A percentile compares a stretch with the other conserved stretches of the same genome.
Conservation (phyloP, 2,888 invertebrate genomes). For the Caenorhabditis virilis region DNA sequence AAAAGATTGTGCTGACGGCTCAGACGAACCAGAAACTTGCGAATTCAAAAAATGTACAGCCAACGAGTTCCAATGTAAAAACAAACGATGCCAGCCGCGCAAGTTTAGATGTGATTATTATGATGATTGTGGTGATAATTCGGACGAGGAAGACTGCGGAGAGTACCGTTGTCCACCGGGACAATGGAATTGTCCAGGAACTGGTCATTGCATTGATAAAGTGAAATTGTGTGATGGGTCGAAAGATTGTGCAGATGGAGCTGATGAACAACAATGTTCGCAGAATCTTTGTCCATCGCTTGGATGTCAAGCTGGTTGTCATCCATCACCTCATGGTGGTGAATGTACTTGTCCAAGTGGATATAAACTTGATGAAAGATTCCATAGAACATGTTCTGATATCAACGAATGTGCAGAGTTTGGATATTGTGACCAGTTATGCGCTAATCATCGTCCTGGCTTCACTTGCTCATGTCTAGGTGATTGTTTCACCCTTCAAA, state of each 20-base stretch:
- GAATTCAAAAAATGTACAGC: constrained; percentile 67
- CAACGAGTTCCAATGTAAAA: constrained; percentile 68
- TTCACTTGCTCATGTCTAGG: constrained; percentile 72
- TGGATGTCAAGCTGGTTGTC: constrained; percentile 88
- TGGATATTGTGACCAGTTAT: constrained; percentile 85
- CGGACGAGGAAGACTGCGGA: constrained; percentile 75
- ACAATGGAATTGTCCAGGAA: constrained; percentile 63
- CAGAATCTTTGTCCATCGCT: constrained; percentile 82
- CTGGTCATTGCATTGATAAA: constrained; percentile 87
- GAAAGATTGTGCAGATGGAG: constrained; percentile 92
- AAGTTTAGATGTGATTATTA: constrained; percentile 75
- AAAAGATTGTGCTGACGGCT: constrained; percentile 87
- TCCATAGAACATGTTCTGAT: constrained; percentile 84
- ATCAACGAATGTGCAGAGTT: constrained; percentile 78
- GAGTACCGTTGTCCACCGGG: constrained; percentile 66
- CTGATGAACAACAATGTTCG: constrained; percentile 79
- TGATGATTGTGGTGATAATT: constrained; percentile 88
- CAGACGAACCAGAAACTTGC: constrained; percentile 64
- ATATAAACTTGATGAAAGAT: constrained; percentile 81
- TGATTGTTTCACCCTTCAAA: constrained; percentile 59
- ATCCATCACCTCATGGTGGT: constrained; percentile 77
- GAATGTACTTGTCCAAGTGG: constrained; percentile 87
- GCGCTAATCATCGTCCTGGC: constrained; percentile 83
- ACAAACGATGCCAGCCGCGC: constrained; percentile 69
- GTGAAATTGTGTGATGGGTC: constrained; percentile 94